These are phyloP conservation scores for Cheilosia impressa DNA, from an alignment of 2,888 invertebrate species.

Conservation along the genomic window DNA sequence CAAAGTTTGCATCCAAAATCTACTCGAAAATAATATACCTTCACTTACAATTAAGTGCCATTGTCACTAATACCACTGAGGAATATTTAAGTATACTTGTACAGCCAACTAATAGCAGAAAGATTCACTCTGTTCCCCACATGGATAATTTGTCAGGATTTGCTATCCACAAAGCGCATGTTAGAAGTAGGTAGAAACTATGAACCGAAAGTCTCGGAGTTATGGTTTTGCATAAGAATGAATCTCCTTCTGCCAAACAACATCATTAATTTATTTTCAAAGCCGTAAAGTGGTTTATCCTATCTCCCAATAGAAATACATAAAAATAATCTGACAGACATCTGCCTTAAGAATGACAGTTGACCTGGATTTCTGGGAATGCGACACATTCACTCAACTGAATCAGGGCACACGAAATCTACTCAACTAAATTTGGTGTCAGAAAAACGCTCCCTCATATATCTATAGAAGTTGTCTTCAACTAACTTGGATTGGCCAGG, in stretches of 20 bases:
- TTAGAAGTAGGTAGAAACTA: not conserved
- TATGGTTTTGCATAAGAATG: slow-evolving; percentile 28
- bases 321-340: slow-evolving; percentile 19
- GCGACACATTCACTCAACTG: not conserved
- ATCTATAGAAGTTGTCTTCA: not conserved
- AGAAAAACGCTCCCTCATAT: not conserved
- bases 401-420: slow-evolving; percentile 32
- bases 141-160: slow-evolving; percentile 52
- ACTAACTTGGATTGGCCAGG: not conserved
- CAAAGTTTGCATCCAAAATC: not conserved
- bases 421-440: slow-evolving; percentile 24
- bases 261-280: slow-evolving; percentile 40
- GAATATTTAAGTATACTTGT: not conserved
- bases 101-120: too few relatives aligned
- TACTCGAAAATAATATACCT: not conserved
- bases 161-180: not conserved
- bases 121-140: not conserved
- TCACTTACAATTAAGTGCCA: not conserved
- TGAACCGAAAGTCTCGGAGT: not conserved
- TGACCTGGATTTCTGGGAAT: slow-evolving; percentile 33
- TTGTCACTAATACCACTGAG: not conserved
- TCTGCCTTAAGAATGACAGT: slow-evolving; percentile 36
- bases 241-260: not conserved
- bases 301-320: not conserved
- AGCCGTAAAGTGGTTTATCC: slow-evolving; percentile 33